Evolutionary conservation across 2,888 invertebrate genomes (phyloP).

Genomic region (Catocala sponsa): DNA sequence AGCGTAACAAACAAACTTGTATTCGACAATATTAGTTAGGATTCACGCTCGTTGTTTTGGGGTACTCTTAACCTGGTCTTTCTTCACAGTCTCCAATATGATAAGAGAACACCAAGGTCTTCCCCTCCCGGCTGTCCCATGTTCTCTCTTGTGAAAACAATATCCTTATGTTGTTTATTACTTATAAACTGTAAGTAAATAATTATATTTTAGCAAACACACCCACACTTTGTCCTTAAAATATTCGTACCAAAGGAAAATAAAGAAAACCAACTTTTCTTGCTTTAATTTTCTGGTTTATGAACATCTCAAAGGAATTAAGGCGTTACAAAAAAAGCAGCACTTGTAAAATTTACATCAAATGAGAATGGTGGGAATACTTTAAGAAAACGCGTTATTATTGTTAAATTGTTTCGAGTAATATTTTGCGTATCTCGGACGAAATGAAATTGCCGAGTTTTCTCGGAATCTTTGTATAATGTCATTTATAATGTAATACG

Average conservation of each 20-base stretch:
- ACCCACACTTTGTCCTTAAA: background rate
- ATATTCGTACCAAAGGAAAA: background rate
- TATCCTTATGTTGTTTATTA: no score
- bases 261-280: background rate
- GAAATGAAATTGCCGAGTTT: constrained; percentile 26
- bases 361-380: constrained; percentile 43
- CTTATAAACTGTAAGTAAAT: no score
- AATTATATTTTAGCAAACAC: no score
- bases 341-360: constrained; percentile 40
- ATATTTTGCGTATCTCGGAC: constrained; percentile 20
- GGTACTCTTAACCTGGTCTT: no score
- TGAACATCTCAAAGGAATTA: constrained; percentile 44
- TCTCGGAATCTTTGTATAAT: constrained; percentile 46
- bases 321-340: constrained; percentile 26
- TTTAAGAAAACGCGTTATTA: constrained; percentile 41
- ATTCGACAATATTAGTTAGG: no score
- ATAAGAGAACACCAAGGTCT: no score
- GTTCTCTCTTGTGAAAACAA: no score
- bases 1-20: no score
- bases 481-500: constrained; percentile 62
- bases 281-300: constrained; percentile 37
- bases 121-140: no score
- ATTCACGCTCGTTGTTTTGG: no score
- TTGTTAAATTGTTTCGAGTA: constrained; percentile 33
- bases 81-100: no score